Base-by-base conservation (phyloP, 2,888 invertebrate species). In the Belgica antarctica region DNA sequence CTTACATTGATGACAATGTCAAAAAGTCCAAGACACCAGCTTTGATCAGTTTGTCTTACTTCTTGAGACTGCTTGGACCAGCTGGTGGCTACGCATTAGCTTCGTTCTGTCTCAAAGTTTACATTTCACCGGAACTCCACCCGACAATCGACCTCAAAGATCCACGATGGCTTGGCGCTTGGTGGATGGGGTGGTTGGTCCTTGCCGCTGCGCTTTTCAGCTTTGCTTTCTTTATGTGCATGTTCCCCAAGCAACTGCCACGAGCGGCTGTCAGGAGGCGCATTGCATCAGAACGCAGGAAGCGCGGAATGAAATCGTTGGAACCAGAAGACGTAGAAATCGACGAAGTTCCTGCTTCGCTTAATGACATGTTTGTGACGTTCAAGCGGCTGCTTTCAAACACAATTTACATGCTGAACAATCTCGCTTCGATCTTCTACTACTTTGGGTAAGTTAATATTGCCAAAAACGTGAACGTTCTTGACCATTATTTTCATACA, bases 161-260 rank as follows among this genome's bases (percentile, higher is more conserved):
- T 79, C 89, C 89, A 0, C 82, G 89, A 73, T 91, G 90, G 90
- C 79, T 90, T 52, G 90, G 90, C 0, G 90, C 90, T n/a, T 90
- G 90, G 90, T 91, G 90, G 90, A 76, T 89, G 59, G 89, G 89
- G 1, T 89, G 88, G 86, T 79, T 88, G 22, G 82, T 89, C 15
- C 77, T 88, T 47, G 86, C 85, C 12, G 77, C 82, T 0, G 76
- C 86, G 1, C 79, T 88, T 17, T 81, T 86, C 47, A 72, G 86
- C 5, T 84, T 86, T 8, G 85, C 87, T 0, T 81, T 78, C 1
- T 10, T 72, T 10, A 70, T 66, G 31, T 62, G 66, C 0, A 80
- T 89, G 71, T 89, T 89, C 73, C 89, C 89, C 0, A 86, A 86
- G 74, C 85, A 86, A 4, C 76, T 89, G 63, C 89, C 89, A 0